These are phyloP conservation scores for Synodontis membranacea DNA, from an alignment of 2,113 vertebrate species.

Conservation along the genomic window DNA sequence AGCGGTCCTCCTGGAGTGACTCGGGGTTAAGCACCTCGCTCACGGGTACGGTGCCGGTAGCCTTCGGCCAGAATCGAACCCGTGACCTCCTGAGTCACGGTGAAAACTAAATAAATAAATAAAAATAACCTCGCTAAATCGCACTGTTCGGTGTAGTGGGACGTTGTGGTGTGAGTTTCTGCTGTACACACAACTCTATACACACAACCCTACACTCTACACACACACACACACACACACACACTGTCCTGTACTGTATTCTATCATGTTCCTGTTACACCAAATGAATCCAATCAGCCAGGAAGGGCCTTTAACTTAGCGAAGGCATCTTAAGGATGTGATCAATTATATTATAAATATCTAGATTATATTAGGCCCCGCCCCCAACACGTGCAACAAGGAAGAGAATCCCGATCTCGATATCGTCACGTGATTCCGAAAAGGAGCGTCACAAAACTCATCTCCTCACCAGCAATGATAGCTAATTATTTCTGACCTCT, in stretches of 20 bases:
- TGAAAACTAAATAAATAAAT: neutral
- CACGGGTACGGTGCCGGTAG: conserved; percentile 10
- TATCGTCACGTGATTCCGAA: no score
- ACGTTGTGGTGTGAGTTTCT: neutral
- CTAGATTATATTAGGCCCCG: neutral
- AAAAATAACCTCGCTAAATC: neutral
- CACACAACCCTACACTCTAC: neutral
- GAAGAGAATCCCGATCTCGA: no score
- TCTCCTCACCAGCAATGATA: no score
- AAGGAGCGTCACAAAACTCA: no score
- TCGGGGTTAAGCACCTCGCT: conserved; percentile 28
- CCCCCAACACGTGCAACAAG: neutral
- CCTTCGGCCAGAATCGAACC: conserved; percentile 11
- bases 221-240: neutral
- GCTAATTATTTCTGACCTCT: no score
- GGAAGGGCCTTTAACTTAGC: no score
- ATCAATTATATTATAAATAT: neutral
- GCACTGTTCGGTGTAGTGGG: neutral
- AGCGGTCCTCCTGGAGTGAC: conserved; percentile 12
- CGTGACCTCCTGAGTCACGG: conserved; percentile 16
- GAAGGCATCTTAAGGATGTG: neutral
- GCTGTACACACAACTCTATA: neutral
- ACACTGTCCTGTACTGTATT: neutral
- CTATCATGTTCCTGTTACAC: neutral
- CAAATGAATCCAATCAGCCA: neutral